Conservation (phyloP, 2,797 vertebrate genomes). For the Oryzias dopingdopingensis region DNA sequence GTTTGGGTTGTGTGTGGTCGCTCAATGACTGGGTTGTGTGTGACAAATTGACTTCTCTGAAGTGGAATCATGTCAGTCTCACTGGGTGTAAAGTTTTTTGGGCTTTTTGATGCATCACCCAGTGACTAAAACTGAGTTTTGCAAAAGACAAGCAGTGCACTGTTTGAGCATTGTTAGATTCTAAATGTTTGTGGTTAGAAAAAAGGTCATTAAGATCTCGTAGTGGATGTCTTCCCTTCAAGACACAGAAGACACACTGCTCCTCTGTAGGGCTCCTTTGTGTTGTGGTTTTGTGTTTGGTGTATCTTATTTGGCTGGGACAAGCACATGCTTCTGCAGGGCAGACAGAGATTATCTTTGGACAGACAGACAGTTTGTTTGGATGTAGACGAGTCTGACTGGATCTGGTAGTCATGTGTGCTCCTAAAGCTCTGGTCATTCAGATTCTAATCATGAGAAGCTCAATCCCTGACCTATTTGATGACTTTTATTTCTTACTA, state of each 20-base stretch:
- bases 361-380: neutral
- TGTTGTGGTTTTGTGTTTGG: neutral
- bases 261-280: conserved; percentile 2
- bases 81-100: neutral
- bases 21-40: neutral
- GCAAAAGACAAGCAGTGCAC: neutral
- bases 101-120: neutral
- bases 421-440: conserved; percentile 37
- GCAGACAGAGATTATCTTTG: neutral
- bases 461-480: conserved; percentile 29
- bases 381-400: conserved; percentile 10
- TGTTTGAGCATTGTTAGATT: neutral
- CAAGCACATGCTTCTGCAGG: conserved; percentile 2
- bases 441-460: conserved; percentile 46
- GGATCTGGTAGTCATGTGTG: conserved; percentile 11
- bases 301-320: neutral
- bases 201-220: conserved; percentile 2
- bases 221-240: neutral
- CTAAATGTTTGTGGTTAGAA: conserved; percentile 8
- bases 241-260: neutral
- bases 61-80: neutral
- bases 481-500: conserved; percentile 15
- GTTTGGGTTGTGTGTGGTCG: neutral
- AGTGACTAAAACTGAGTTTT: neutral
- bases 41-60: neutral